Evolutionary conservation across 2,797 vertebrate genomes (phyloP), one percentile per base, ranked within the genome.

Genomic region (Protosalanx chinensis): DNA sequence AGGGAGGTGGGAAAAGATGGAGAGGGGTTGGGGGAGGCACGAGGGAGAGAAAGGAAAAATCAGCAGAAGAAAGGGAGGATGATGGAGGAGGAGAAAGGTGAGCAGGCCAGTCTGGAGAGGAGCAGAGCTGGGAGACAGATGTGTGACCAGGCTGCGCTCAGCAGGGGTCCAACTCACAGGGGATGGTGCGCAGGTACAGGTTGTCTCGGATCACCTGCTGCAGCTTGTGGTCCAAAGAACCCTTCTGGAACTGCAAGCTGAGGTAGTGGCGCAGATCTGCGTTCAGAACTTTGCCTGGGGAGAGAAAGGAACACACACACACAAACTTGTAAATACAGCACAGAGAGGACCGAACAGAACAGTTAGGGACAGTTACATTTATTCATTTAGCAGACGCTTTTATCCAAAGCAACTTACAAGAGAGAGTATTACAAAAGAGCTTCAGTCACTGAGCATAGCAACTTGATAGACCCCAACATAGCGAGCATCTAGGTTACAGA

Each of bases 171-270:
- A 91, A 98, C 97, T 98, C 92, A 99, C 97, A 99, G 75, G 97
- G 97, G 85, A 99, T 98, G 79, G 97, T 99, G 87, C 97, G 95
- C 86, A 99, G 88, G 89, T 99, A 99, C 81, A 99, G 94, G 90
- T 99, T 99, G 91, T 99, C 97, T 90, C 97, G 93, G 91, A 99
- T 99, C 86, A 98, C 95, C 91, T 99, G 97, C 91, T 99, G 97
- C 18, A 99, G 95, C 85, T 98, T 98, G 79, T 99, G 97, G 90
- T 99, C 97, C 90, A 97, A 83, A 0, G 97, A 99, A 83, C 97
- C 97, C 84, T 99, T 99, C 92, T 99, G 97, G 90, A 99, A 99
- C 91, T 99, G 97, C 84, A 99, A 94, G 85, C 97, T 99, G 92
- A 99, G 90, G 90, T 99, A 99, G 88, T 99, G 97, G 64, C 95